A percentile compares a stretch with the other conserved stretches of the same genome.
phyloP scores from a whole-genome alignment of 1,140 invertebrate genomes.

The Drosophila tsacasi region DNA sequence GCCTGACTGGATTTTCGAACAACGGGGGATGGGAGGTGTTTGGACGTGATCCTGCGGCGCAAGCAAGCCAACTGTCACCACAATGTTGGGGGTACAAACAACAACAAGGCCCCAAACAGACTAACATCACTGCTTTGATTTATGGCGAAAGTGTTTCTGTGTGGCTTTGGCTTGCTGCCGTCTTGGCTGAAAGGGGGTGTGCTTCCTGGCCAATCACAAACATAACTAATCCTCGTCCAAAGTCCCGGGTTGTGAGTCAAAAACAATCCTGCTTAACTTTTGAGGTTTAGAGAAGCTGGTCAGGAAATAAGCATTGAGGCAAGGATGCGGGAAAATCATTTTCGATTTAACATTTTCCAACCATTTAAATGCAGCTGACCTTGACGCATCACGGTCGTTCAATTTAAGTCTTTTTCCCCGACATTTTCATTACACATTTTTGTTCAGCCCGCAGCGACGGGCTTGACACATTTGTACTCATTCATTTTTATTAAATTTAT shows the following conservation, averaged over 20 bases:
- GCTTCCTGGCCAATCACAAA: constrained; percentile 16
- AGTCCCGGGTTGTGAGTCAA: constrained; percentile 5
- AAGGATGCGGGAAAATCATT: background rate
- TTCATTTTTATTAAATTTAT: constrained; percentile 52
- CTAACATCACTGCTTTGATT: constrained; percentile 35
- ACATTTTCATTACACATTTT: constrained; percentile 29
- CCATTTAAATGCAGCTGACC: constrained; percentile 3
- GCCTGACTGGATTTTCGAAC: constrained; percentile 20
- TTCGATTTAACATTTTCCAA: constrained; percentile 9
- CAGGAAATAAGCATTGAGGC: constrained; percentile 1
- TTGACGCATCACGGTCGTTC: constrained; percentile 13
- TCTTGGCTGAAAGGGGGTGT: constrained; percentile 15
- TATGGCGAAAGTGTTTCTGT: constrained; percentile 27
- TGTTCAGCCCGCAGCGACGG: constrained; percentile 14
- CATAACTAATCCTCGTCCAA: constrained; percentile 31
- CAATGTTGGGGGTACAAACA: constrained; percentile 16
- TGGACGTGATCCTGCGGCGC: constrained; percentile 10
- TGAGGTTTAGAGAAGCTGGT: background rate
- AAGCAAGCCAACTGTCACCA: constrained; percentile 39
- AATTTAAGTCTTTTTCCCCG: background rate
- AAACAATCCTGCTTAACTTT: background rate
- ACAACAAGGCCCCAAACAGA: background rate
- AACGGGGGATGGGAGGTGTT: background rate
- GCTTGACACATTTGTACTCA: constrained; percentile 35
- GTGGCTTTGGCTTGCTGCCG: constrained; percentile 9